Conservation (phyloP, 2,888 invertebrate genomes). For the Temnothorax rugatulus region DNA sequence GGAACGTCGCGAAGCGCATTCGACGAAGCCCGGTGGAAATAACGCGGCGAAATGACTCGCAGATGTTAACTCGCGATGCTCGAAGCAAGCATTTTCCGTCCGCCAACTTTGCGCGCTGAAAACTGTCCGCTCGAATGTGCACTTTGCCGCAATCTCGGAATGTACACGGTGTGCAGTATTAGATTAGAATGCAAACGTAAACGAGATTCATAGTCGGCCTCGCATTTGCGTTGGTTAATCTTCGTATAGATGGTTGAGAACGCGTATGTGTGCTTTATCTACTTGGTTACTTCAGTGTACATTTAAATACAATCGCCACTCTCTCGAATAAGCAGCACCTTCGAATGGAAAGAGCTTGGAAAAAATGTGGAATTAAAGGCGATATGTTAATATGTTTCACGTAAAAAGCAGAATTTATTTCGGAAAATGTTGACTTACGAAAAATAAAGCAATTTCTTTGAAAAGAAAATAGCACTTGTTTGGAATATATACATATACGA, state of each 20-base stretch:
- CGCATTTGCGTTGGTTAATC: slow-evolving; percentile 26
- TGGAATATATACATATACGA: background rate
- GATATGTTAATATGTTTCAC: background rate
- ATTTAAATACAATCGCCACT: slow-evolving; percentile 40
- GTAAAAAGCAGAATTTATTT: background rate
- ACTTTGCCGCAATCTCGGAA: slow-evolving; percentile 47
- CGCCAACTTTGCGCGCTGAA: slow-evolving; percentile 66
- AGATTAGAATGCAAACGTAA: slow-evolving; percentile 46
- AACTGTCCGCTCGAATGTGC: slow-evolving; percentile 65
- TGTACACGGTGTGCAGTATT: slow-evolving; percentile 43
- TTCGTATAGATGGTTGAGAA: background rate
- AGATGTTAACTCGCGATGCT: slow-evolving; percentile 65
- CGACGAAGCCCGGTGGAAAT: slow-evolving; percentile 70
- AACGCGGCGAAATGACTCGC: slow-evolving; percentile 72
- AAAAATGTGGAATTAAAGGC: slow-evolving; percentile 12
- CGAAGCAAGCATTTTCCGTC: slow-evolving; percentile 63
- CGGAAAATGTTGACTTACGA: too few relatives aligned
- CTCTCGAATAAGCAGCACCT: background rate
- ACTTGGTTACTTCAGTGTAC: slow-evolving; percentile 5
- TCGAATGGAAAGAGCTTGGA: background rate
- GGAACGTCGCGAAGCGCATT: slow-evolving; percentile 48
- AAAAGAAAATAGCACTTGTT: background rate
- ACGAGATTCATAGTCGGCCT: slow-evolving; percentile 20
- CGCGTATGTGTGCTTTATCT: background rate
- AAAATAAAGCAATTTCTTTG: background rate